Evolutionary conservation across 2,113 vertebrate species (phyloP).

Genomic region (Steatornis caripensis): DNA sequence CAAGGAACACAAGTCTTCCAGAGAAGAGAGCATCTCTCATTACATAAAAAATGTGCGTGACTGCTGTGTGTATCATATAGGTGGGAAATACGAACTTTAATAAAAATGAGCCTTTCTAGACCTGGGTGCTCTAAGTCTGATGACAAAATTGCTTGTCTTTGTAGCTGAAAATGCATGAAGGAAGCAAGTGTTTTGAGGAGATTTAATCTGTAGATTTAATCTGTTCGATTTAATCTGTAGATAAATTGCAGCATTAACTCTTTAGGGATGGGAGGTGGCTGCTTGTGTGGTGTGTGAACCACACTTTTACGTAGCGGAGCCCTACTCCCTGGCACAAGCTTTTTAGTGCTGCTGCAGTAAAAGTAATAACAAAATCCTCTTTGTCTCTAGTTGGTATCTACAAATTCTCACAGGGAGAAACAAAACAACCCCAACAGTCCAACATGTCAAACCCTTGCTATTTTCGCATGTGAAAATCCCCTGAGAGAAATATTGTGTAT

Average conservation of each 20-base stretch:
- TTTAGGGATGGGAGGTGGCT: not conserved
- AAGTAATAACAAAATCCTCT: conserved; percentile 41
- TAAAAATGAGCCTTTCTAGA: not conserved
- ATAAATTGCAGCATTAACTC: not conserved
- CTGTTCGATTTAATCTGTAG: not conserved
- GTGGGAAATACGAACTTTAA: not conserved
- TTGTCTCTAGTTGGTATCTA: conserved; percentile 42
- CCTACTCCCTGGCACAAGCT: not conserved
- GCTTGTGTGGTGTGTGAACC: not conserved
- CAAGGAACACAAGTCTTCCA: conserved; percentile 10
- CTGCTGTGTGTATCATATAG: not conserved
- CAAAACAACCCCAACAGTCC: conserved; percentile 30
- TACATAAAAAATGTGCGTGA: not conserved
- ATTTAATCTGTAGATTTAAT: not conserved
- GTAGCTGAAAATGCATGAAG: not conserved
- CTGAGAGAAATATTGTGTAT: conserved; percentile 53
- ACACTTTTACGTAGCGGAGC: not conserved
- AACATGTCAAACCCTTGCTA: not conserved
- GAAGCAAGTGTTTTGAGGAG: not conserved
- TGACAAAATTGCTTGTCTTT: not conserved
- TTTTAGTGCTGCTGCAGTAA: not conserved
- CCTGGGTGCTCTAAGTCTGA: not conserved
- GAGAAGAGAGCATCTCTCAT: conserved; percentile 23
- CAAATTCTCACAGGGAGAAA: conserved; percentile 48
- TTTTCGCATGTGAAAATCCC: conserved; percentile 47